Evolutionary conservation across 2,888 invertebrate genomes (phyloP).

Genomic region (Gastrophysa polygoni): DNA sequence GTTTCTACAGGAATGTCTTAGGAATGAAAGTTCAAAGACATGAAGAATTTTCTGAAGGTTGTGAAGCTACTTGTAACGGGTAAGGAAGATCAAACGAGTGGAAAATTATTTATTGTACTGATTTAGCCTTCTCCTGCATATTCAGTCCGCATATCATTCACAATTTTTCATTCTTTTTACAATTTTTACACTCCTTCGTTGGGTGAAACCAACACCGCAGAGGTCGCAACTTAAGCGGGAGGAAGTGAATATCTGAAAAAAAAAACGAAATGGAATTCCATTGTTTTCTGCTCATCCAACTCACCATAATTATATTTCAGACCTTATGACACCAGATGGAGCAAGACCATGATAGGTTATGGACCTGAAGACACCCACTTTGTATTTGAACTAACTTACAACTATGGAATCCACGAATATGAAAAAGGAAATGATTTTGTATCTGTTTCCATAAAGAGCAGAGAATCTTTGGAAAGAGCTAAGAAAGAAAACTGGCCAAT

Average conservation of each 20-base stretch:
- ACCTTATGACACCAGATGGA: slow-evolving; percentile 98
- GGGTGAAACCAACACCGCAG: too few species aligned
- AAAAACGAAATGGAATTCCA: too few species aligned
- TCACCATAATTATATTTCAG: slow-evolving; percentile 58
- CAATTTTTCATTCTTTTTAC: too few species aligned
- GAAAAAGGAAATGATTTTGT: slow-evolving; percentile 90
- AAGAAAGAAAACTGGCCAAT: slow-evolving; percentile 75
- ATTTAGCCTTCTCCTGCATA: too few species aligned
- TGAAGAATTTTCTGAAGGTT: slow-evolving; percentile 97
- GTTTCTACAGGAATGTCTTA: slow-evolving; percentile 88
- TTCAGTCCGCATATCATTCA: too few species aligned
- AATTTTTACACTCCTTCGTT: too few species aligned
- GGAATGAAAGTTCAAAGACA: slow-evolving; percentile 97
- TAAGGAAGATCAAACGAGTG: slow-evolving; percentile 54
- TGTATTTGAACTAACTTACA: slow-evolving; percentile 96
- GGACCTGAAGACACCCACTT: slow-evolving; percentile 95
- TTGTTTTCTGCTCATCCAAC: too few species aligned
- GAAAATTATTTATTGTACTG: too few species aligned
- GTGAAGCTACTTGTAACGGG: slow-evolving; percentile 98
- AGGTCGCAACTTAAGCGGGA: too few species aligned
- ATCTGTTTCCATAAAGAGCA: slow-evolving; percentile 83
- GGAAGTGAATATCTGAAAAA: too few species aligned
- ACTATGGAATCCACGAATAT: slow-evolving; percentile 90
- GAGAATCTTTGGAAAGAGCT: slow-evolving; percentile 76
- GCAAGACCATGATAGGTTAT: slow-evolving; percentile 99